phyloP scores from a whole-genome alignment of 2,888 invertebrate species.

The Dynastes maya region DNA sequence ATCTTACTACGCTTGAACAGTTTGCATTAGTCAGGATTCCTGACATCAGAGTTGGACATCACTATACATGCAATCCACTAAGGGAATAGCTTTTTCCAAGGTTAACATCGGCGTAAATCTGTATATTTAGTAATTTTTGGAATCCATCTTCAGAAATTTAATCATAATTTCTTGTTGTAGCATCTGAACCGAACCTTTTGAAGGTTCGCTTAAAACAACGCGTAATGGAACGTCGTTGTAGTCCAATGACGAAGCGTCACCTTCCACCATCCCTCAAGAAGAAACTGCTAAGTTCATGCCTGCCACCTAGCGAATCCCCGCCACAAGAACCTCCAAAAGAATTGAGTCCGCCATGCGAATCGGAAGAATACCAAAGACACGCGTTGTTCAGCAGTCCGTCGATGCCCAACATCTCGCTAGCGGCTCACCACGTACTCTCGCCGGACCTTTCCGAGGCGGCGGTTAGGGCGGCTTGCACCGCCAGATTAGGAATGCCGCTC shows the following conservation, averaged over 20 bases:
- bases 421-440: constrained; percentile 67
- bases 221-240: constrained; percentile 95
- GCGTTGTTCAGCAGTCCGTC: constrained; percentile 94
- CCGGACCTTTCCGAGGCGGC: constrained; percentile 84
- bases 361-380: constrained; percentile 81
- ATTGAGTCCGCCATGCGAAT: constrained; percentile 74
- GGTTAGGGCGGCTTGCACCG: constrained; percentile 80
- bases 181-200: constrained; percentile 97
- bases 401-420: constrained; percentile 97
- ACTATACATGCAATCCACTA: too few species aligned
- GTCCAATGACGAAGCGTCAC: constrained; percentile 90
- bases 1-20: too few species aligned
- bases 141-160: too few species aligned
- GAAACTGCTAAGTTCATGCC: constrained; percentile 75
- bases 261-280: constrained; percentile 83
- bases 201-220: constrained; percentile 95
- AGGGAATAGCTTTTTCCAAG: too few species aligned
- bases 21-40: too few species aligned
- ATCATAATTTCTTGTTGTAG: constrained; percentile 71
- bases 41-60: too few species aligned
- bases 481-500: constrained; percentile 77
- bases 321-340: constrained; percentile 69
- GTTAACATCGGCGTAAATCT: too few species aligned
- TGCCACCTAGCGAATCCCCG: constrained; percentile 80
- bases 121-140: too few species aligned